phyloP scores from a whole-genome alignment of 1,140 invertebrate genomes.

The Euglossa dilemma region DNA sequence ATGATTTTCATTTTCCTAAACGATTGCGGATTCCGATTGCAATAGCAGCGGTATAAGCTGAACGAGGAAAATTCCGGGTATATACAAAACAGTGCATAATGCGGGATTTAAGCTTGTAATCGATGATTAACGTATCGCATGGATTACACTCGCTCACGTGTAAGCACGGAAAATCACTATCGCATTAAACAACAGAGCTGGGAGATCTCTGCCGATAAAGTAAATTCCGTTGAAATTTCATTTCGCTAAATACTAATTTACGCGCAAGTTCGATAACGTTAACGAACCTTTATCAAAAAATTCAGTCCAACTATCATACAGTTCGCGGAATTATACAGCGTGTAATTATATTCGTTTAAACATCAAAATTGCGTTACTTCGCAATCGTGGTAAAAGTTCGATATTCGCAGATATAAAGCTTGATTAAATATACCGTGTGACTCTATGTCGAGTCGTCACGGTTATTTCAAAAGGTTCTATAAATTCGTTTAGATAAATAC shows the following conservation, averaged over 20 bases:
- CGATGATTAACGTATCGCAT: slow-evolving; percentile 27
- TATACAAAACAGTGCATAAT: slow-evolving; percentile 19
- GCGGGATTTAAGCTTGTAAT: slow-evolving; percentile 40
- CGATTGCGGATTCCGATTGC: background rate
- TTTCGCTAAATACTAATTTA: slow-evolving; percentile 5
- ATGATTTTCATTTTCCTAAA: slow-evolving; percentile 11
- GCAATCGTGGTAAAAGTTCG: background rate
- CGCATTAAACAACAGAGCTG: slow-evolving; percentile 12
- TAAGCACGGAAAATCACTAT: slow-evolving; percentile 43
- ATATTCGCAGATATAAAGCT: no score
- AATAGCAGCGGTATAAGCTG: background rate
- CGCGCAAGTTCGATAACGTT: background rate
- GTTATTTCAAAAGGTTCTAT: background rate
- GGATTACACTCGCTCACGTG: slow-evolving; percentile 19
- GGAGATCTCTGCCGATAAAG: background rate
- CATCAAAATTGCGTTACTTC: background rate
- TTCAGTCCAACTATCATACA: background rate
- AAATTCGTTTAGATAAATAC: background rate
- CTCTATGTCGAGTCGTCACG: background rate
- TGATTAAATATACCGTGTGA: background rate
- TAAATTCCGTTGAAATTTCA: slow-evolving; percentile 5
- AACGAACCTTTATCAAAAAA: background rate
- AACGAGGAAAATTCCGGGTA: background rate
- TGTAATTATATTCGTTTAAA: background rate
- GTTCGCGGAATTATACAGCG: background rate